Evolutionary conservation across 2,888 invertebrate genomes (phyloP), one percentile per base, ranked within the genome.

Genomic region (Lagria hirta): DNA sequence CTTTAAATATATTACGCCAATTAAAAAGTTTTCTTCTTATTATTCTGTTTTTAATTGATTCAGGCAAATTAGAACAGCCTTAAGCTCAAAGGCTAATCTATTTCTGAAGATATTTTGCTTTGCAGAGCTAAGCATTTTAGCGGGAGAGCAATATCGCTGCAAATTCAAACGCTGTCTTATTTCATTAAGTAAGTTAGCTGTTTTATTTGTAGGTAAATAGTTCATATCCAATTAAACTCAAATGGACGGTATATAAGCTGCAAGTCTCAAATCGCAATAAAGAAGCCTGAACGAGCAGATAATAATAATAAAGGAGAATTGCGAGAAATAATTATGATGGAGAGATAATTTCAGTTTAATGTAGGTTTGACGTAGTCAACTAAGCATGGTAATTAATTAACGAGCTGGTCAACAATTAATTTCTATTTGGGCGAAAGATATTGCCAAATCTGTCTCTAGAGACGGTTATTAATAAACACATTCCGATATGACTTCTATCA

Each of bases 381-480:
- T 40, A 46, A 49, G 44, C 46, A 45, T 43, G 33, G 38, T 52
- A 55, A 54, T 55, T 54, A 50, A 58, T 57, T 57, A 54, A 50
- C 52, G 51, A 33, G 50, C 43, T 51, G 52, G 54, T 51, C 51
- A 55, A 57, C 58, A 56, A 60, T 60, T 58, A 57, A 58, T 60
- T 57, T 52, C 51, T 44, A 58, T 58, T 57, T 54, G 44, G 45
- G 44, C 36, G 23, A 51, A 57, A 57, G 60, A 57, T 58, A 57
- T 53, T 49, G 47, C 49, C 53, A 53, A 57, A 57, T 50, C 44
- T 43, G 42, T 54, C 48, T 45, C 51, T 30, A 20, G 37, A 43
- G 54, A 43, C 36, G 44, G 40, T 43, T 18, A 51, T 49, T 58
- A 57, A 58, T 57, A 60, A 58, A 43, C 50, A 46, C 51, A 52